Base-by-base conservation (phyloP, 64 coral and sea anemone species). In the Porites lutea region DNA sequence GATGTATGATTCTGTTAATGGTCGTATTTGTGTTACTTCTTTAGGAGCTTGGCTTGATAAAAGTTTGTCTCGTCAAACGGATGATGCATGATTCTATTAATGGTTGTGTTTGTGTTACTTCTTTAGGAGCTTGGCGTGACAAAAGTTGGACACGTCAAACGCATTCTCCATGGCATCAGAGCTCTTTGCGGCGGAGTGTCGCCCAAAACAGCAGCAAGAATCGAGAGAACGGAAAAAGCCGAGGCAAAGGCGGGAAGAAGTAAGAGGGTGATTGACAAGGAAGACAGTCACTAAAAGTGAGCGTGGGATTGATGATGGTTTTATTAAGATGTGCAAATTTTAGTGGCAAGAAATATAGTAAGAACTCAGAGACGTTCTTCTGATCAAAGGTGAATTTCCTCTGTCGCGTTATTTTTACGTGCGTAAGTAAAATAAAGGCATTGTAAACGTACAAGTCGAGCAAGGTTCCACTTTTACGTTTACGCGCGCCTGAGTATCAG, bases 61-160 rank as follows among this genome's bases (percentile, higher is more conserved):
- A 19, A 18, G 7, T 59, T 59, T 13, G 7, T 18, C 18, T 18
- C 47, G 0, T 0, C 0, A 8, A 45, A 45, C 16, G 6, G 16
- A 1, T 50, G 62, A 19, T 68, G 44, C 6, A 37, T 50, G 68
- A 2, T 13, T 71, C 69, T 68, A 1, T 37, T 37, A 2, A 86
- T 69, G 19, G 46, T 2, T 5, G 52, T 1, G 19, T 20, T 49
- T 89, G 15, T 4, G 19, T 71, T 89, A 19, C 14, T 52, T 89
- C 84, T 14, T 13, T 21, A 98, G 96, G 87, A 95, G 13, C 87
- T 98, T n/a, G 97, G 97, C 55, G 97, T 98, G 8, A 93, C 75
- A 20, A 98, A 98, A 87, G 82, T 93, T 0, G 97, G 91, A 2
- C 97, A 98, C 86, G 85, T 95, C 6, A 98, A 98, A 48, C 82